Percentiles rank a stretch among this genome's conserved stretches.
Conservation (phyloP, 2,113 vertebrate species). For the Vulpes ferrilata region DNA sequence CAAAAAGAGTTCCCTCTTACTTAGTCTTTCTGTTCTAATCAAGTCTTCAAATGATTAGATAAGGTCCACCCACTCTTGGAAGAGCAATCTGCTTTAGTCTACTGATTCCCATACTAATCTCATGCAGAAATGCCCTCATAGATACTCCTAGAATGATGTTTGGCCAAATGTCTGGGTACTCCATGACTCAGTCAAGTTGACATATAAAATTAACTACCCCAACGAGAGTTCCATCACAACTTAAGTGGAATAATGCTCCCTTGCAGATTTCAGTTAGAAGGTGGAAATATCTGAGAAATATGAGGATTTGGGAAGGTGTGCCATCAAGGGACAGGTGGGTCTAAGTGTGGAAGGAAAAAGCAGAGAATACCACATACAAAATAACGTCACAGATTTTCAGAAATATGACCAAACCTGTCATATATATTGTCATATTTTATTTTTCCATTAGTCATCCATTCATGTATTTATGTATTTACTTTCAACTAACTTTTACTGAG, state of each 20-base stretch:
- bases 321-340: neutral
- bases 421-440: neutral
- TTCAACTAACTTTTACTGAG: neutral
- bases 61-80: neutral
- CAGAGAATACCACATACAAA: conserved; percentile 21
- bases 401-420: neutral
- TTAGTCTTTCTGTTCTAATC: neutral
- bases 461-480: neutral
- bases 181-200: neutral
- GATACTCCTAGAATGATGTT: neutral
- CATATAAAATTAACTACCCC: neutral
- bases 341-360: neutral
- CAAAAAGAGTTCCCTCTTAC: neutral
- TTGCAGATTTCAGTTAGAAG: neutral
- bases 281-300: neutral
- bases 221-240: neutral
- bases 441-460: neutral
- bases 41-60: neutral
- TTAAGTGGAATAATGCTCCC: too few relatives aligned
- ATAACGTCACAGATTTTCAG: conserved; percentile 36
- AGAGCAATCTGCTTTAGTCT: neutral
- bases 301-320: neutral
- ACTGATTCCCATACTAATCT: neutral
- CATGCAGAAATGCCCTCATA: neutral
- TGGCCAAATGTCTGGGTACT: neutral